Base-by-base conservation (phyloP, 2,888 invertebrate genomes). In the Chrysotoxum bicinctum region DNA sequence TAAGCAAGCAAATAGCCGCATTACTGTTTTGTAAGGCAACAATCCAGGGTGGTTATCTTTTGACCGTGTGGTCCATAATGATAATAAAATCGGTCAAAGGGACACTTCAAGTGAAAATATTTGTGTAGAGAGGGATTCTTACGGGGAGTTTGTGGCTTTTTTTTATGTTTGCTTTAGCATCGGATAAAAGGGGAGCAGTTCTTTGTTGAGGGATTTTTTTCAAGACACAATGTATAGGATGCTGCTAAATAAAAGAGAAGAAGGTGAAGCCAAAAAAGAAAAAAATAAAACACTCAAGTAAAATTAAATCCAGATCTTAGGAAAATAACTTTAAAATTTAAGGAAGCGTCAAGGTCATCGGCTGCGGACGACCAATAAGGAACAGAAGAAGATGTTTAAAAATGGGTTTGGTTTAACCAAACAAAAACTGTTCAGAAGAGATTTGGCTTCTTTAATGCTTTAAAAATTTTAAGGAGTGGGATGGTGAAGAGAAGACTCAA, bases 81-180 rank as follows among this genome's bases (percentile, higher is more conserved):
- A 60, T 37, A 23, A 60, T 23, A 62, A 69, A 75, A 81, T 64
- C 75, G 75, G 68, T 80, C 80, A 80, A 80, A 80, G 56, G 69
- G 62, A 69, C 75, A 69, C 30, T 80, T 56, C 37, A 81, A 70
- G 75, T 75, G 64, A 69, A 81, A 80, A 54, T 26, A 54, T 62
- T 62, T 54, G 54, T 40, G 40, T 68, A 7, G 19, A 12, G 7
- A 14, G 14, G 2, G 14, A 21, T 58, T 37, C 37, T 58, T 19
- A 37, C 23, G 9, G 10, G 12, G 10, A 43, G 6, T n/a, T n/a
- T 40, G 12, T 35, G 32, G 7, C 7, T 40, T 40, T 16, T 23
- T 26, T 52, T 52, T 50, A 40, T 16, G n/a, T 50, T 35, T 19
- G 14, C 10, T 60, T 23, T 21, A 1, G n/a, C 1, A 12, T 40